Evolutionary conservation across 2,113 vertebrate genomes (phyloP).

Genomic region (Saguinus midas): DNA sequence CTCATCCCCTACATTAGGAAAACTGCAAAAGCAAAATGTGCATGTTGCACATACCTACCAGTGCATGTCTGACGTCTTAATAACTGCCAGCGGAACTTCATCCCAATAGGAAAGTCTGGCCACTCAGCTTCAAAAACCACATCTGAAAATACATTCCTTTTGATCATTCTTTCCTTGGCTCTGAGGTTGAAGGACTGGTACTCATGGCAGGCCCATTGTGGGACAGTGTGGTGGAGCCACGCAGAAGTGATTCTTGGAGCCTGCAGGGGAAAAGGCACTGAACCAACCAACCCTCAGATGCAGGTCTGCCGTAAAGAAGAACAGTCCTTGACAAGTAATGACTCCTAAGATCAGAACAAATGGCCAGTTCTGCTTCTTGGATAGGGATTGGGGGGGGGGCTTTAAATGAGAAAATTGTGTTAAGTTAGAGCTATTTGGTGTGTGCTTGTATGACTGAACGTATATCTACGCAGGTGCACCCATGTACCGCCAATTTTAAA

Average conservation of each 20-base stretch:
- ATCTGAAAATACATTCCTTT: background rate
- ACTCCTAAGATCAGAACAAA: background rate
- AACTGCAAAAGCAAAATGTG: background rate
- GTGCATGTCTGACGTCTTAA: background rate
- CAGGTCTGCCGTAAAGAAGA: background rate
- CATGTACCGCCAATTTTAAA: background rate
- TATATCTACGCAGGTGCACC: background rate
- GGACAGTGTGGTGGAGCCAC: background rate
- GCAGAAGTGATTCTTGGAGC: background rate
- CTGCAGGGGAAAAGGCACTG: background rate
- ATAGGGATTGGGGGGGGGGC: background rate
- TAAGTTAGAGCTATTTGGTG: background rate
- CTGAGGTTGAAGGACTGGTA: background rate
- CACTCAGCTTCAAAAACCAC: background rate
- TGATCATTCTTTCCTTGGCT: background rate
- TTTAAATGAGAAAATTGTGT: background rate
- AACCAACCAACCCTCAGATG: background rate
- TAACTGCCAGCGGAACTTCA: background rate
- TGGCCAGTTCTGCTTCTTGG: background rate
- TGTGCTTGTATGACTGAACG: background rate
- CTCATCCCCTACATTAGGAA: background rate
- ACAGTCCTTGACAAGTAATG: background rate
- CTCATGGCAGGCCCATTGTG: background rate
- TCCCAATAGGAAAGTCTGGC: slow-evolving; percentile 5
- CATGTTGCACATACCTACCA: background rate